phyloP scores from a whole-genome alignment of 2,113 vertebrate genomes.

The Sinosuthora webbiana region DNA sequence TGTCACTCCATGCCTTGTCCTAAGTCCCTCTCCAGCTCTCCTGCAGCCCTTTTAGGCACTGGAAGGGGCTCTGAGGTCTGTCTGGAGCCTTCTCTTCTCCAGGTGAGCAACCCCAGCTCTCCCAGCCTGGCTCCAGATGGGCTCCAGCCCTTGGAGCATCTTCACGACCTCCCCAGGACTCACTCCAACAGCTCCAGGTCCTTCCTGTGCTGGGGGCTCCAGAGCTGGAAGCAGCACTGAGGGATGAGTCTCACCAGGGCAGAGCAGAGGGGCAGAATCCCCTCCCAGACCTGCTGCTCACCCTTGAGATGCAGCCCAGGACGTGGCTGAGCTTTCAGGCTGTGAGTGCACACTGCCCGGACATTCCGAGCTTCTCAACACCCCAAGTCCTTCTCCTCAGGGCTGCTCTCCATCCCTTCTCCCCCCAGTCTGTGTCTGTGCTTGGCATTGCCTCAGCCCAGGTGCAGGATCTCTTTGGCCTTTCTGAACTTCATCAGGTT shows the following conservation, averaged over 20 bases:
- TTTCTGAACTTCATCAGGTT: too few relatives aligned
- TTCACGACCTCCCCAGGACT: neutral
- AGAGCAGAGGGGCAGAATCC: neutral
- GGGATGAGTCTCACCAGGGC: neutral
- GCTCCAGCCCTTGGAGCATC: neutral
- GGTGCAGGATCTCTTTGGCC: neutral
- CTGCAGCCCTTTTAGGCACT: neutral
- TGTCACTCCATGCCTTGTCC: neutral
- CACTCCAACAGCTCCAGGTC: neutral
- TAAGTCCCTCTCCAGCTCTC: neutral
- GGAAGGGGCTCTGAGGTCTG: accelerated
- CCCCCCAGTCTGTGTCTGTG: neutral
- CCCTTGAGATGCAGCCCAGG: neutral
- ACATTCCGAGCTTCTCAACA: neutral
- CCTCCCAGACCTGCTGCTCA: neutral
- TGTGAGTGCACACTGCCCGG: too few relatives aligned
- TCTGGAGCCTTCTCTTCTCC: neutral
- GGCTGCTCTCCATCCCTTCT: neutral
- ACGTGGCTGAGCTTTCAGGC: neutral
- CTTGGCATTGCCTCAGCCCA: neutral
- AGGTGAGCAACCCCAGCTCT: neutral
- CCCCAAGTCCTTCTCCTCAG: neutral
- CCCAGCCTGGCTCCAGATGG: neutral
- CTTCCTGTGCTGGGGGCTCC: neutral
- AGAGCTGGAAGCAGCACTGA: neutral